phyloP scores from a whole-genome alignment of 2,113 vertebrate species.

The Rhinoderma darwinii region DNA sequence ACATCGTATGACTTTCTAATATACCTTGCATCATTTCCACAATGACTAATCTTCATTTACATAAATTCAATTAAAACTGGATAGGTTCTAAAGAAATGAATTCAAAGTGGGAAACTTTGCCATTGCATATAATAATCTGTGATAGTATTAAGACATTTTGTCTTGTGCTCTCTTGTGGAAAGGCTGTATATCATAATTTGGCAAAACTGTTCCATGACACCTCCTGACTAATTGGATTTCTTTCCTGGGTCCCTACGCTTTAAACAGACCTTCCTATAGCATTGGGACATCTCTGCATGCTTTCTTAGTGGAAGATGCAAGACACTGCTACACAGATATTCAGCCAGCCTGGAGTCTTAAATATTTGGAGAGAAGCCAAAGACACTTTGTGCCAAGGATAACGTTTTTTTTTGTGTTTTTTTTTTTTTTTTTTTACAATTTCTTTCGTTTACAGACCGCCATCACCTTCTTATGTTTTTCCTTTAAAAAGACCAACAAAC shows the following conservation, averaged over 20 bases:
- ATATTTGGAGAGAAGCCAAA: constrained; percentile 14
- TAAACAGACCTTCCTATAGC: neutral
- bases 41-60: neutral
- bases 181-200: neutral
- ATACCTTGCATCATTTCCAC: too few species aligned
- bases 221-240: neutral
- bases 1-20: too few species aligned
- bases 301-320: neutral
- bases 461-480: neutral
- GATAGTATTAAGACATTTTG: neutral
- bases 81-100: neutral
- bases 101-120: neutral
- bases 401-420: too few species aligned
- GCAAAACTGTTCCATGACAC: neutral
- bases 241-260: neutral
- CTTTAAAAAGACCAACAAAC: neutral
- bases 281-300: neutral
- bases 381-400: constrained; percentile 15
- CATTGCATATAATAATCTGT: neutral
- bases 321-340: constrained; percentile 1
- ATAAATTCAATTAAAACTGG: neutral
- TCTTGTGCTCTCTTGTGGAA: neutral
- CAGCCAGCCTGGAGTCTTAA: constrained; percentile 25
- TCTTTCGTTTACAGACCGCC: neutral
- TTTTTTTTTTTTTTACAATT: neutral